Conservation (phyloP, 1,140 invertebrate species). For the Cherax destructor region DNA sequence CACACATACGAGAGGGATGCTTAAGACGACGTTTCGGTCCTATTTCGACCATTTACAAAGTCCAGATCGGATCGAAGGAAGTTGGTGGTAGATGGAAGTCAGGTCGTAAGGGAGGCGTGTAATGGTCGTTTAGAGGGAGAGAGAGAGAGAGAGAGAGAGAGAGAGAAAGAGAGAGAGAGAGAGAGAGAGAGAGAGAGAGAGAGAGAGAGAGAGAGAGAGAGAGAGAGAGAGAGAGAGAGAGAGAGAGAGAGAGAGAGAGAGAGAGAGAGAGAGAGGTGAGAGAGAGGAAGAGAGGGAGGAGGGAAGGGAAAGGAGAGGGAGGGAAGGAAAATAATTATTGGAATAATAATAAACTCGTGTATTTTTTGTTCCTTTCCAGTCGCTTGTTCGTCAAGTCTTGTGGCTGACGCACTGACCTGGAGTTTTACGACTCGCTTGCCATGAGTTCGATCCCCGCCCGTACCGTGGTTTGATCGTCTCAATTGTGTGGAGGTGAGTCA, state of each 20-base stretch:
- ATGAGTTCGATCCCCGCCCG: too few species aligned
- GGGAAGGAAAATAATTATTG: too few species aligned
- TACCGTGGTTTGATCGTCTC: neutral
- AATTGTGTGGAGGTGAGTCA: neutral
- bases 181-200: neutral
- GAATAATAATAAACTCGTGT: too few species aligned
- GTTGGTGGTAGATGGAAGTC: too few species aligned
- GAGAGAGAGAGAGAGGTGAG: neutral
- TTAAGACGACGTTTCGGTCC: too few species aligned
- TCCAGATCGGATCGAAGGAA: neutral
- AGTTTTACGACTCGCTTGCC: too few species aligned
- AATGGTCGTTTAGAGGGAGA: neutral
- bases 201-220: slow-evolving; percentile 24
- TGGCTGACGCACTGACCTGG: neutral
- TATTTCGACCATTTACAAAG: too few species aligned
- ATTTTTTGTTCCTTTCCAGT: neutral
- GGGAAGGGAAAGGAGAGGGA: too few species aligned
- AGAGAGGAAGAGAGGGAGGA: too few species aligned
- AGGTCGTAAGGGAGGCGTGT: too few species aligned
- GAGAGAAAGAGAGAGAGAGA: neutral
- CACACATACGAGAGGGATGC: too few species aligned
- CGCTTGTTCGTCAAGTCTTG: neutral
- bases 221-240: slow-evolving; percentile 29
- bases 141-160: slow-evolving; percentile 7
- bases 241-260: slow-evolving; percentile 18